These are phyloP conservation scores for Hylyphantes graminicola DNA, from an alignment of 1,140 invertebrate species.

Conservation along the genomic window DNA sequence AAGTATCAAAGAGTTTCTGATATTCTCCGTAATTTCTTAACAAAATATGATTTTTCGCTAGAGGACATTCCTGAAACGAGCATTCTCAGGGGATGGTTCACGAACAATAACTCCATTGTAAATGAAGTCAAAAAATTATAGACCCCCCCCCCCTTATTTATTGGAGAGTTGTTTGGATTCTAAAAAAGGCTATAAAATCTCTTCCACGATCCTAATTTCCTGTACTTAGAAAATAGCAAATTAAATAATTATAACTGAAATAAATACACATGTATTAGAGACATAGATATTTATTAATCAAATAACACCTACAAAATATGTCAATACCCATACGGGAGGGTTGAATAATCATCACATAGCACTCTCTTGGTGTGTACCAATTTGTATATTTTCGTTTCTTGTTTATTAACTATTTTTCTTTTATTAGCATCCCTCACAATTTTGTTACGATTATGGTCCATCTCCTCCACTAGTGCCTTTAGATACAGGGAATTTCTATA, in stretches of 20 bases:
- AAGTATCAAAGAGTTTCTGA: not conserved
- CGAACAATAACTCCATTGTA: too few species aligned
- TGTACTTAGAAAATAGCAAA: too few species aligned
- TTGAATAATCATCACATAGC: not conserved
- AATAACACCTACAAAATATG: too few species aligned
- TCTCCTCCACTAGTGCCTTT: not conserved
- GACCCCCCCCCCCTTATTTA: too few species aligned
- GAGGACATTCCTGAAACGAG: not conserved
- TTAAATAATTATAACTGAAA: too few species aligned
- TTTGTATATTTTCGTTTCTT: not conserved
- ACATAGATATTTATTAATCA: too few species aligned
- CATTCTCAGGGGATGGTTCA: not conserved
- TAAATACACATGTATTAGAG: too few species aligned
- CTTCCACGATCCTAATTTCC: too few species aligned
- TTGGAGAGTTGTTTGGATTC: too few species aligned
- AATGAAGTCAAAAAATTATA: too few species aligned
- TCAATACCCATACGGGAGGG: not conserved
- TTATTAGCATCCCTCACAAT: not conserved
- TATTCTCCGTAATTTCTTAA: not conserved
- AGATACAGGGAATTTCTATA: not conserved
- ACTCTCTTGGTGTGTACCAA: not conserved
- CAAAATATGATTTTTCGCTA: not conserved
- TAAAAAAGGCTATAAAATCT: too few species aligned
- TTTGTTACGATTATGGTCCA: not conserved
- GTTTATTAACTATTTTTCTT: not conserved